Conservation (phyloP, 2,797 vertebrate species). For the Simalia tracyae region DNA sequence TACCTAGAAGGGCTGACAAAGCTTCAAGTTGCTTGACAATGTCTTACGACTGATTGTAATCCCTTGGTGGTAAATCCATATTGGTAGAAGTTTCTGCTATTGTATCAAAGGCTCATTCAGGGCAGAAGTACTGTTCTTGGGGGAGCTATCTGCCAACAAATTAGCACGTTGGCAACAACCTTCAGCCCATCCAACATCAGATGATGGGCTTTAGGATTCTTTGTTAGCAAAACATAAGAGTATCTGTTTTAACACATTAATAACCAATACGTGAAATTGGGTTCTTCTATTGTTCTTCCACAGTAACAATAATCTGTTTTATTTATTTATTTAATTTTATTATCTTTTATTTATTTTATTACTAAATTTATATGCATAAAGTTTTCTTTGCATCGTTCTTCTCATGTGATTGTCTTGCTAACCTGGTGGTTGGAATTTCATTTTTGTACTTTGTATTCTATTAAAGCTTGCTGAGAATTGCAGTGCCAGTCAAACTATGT, state of each 20-base stretch:
- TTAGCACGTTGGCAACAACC: no score
- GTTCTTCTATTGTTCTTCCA: neutral
- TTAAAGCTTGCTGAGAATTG: neutral
- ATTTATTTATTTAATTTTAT: no score
- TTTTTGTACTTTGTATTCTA: neutral
- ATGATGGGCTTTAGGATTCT: neutral
- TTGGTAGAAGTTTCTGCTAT: no score
- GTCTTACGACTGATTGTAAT: neutral
- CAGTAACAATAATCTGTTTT: neutral
- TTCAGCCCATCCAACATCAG: neutral
- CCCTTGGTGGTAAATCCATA: neutral
- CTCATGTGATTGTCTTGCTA: neutral
- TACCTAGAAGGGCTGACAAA: neutral
- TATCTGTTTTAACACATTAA: neutral
- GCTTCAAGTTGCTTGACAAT: neutral
- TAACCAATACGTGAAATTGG: neutral
- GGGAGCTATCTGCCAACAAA: no score
- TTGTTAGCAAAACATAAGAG: neutral
- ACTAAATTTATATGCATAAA: no score
- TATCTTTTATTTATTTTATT: no score
- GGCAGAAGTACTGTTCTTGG: no score
- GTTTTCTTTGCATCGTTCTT: neutral
- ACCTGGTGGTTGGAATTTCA: neutral
- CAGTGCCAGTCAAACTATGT: neutral
- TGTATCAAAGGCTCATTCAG: no score